These are phyloP conservation scores for Pangasius sanitwongsei DNA, from an alignment of 2,797 vertebrate genomes.

Conservation along the genomic window DNA sequence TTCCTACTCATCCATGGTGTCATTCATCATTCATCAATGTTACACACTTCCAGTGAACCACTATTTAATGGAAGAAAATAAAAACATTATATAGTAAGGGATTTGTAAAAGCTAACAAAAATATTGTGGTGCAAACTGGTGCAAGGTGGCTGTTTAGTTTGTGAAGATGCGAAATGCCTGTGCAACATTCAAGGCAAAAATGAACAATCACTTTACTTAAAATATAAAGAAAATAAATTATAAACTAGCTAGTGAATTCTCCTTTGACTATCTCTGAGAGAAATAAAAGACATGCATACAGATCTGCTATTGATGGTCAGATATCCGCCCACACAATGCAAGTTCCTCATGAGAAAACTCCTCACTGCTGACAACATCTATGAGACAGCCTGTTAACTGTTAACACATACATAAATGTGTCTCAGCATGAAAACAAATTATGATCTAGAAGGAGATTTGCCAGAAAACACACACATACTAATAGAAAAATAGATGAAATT, in stretches of 20 bases:
- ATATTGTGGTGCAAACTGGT: background rate
- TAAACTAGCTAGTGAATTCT: background rate
- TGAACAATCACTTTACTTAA: slow-evolving; percentile 12
- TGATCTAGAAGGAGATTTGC: slow-evolving; percentile 19
- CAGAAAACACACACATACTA: slow-evolving; percentile 23
- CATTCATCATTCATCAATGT: background rate
- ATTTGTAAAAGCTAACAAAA: background rate
- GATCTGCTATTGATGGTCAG: slow-evolving; percentile 18
- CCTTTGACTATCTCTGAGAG: slow-evolving; percentile 8
- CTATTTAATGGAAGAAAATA: slow-evolving; percentile 4
- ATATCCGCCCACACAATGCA: slow-evolving; percentile 17
- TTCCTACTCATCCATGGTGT: slow-evolving; percentile 14
- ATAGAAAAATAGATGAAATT: slow-evolving; percentile 80
- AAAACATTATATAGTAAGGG: slow-evolving; percentile 1
- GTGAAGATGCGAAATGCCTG: background rate
- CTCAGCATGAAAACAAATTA: slow-evolving; percentile 17
- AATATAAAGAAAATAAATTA: slow-evolving; percentile 26
- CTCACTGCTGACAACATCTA: slow-evolving; percentile 21
- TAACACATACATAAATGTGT: slow-evolving; percentile 20
- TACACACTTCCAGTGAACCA: slow-evolving; percentile 6
- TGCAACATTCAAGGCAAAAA: slow-evolving; percentile 10
- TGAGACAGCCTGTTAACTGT: background rate
- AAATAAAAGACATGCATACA: slow-evolving; percentile 32
- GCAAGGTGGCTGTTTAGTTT: background rate
- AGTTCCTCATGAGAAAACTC: slow-evolving; percentile 3